phyloP scores from a whole-genome alignment of 2,888 invertebrate genomes.

The Nemotelus nigrinus region DNA sequence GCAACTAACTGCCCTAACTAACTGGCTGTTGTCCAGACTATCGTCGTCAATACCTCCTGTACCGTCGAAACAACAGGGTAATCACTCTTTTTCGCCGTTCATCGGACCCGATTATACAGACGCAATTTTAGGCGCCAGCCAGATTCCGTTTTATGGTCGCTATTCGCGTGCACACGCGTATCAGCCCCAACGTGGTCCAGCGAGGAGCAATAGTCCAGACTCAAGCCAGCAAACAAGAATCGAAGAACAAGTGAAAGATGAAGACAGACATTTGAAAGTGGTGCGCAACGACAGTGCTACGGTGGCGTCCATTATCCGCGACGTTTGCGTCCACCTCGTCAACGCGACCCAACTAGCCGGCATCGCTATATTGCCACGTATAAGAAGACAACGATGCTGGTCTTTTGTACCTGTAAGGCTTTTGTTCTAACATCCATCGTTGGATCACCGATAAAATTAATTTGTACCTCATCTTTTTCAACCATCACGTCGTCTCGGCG shows the following conservation, averaged over 20 bases:
- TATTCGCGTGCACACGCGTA: constrained; percentile 34
- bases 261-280: constrained; percentile 28
- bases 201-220: not conserved
- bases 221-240: not conserved
- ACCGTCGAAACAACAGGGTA: constrained; percentile 31
- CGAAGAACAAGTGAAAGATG: constrained; percentile 10
- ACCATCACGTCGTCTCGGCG: constrained; percentile 14
- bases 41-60: not conserved
- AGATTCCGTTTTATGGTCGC: constrained; percentile 33
- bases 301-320: constrained; percentile 23
- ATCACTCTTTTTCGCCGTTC: constrained; percentile 28
- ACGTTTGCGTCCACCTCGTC: constrained; percentile 9
- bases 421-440: constrained; percentile 43
- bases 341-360: too few relatives aligned
- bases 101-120: constrained; percentile 25
- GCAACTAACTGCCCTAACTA: constrained; percentile 30
- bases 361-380: too few relatives aligned
- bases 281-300: not conserved
- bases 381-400: not conserved
- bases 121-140: constrained; percentile 46
- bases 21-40: not conserved
- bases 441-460: constrained; percentile 47
- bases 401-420: constrained; percentile 39
- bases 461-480: constrained; percentile 46
- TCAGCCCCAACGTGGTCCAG: constrained; percentile 11